phyloP scores from a whole-genome alignment of 1,140 invertebrate species.

The Atta texana region DNA sequence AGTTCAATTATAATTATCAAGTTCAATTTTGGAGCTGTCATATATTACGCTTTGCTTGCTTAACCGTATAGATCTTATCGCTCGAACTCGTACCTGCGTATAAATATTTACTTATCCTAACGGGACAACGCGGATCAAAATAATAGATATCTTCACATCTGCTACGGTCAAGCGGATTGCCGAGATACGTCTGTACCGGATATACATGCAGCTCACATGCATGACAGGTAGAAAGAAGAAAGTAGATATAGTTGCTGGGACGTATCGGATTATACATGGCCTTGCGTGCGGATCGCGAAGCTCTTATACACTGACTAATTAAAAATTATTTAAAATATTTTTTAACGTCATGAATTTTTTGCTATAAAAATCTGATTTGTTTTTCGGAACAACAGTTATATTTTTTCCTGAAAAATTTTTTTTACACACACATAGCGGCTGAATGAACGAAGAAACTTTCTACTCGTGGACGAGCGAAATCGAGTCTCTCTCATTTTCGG shows the following conservation, averaged over 20 bases:
- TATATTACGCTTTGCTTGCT: slow-evolving; percentile 4
- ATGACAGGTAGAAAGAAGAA: slow-evolving; percentile 60
- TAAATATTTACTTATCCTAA: slow-evolving; percentile 58
- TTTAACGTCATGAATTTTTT: slow-evolving; percentile 16
- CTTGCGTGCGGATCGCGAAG: slow-evolving; percentile 43
- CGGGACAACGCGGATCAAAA: slow-evolving; percentile 54
- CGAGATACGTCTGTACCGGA: slow-evolving; percentile 17
- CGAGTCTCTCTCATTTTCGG: slow-evolving; percentile 56
- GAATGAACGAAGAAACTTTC: slow-evolving; percentile 64
- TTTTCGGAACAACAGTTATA: slow-evolving; percentile 7
- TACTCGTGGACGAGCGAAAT: slow-evolving; percentile 74
- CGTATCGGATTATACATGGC: slow-evolving; percentile 61
- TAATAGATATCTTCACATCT: slow-evolving; percentile 60
- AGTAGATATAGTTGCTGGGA: slow-evolving; percentile 27
- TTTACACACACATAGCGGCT: neutral
- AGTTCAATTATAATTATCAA: slow-evolving; percentile 19
- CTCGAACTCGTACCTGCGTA: neutral
- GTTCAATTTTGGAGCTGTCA: slow-evolving; percentile 1
- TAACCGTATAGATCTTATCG: slow-evolving; percentile 35
- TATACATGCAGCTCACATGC: neutral
- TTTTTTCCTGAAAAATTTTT: slow-evolving; percentile 31
- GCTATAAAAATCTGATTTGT: slow-evolving; percentile 58
- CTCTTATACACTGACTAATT: slow-evolving; percentile 72
- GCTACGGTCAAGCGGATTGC: slow-evolving; percentile 29
- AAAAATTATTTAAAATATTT: slow-evolving; percentile 68